Evolutionary conservation across 1,140 invertebrate species (phyloP), one percentile per base, ranked within the genome.

Genomic region (Globodera ellingtonae): DNA sequence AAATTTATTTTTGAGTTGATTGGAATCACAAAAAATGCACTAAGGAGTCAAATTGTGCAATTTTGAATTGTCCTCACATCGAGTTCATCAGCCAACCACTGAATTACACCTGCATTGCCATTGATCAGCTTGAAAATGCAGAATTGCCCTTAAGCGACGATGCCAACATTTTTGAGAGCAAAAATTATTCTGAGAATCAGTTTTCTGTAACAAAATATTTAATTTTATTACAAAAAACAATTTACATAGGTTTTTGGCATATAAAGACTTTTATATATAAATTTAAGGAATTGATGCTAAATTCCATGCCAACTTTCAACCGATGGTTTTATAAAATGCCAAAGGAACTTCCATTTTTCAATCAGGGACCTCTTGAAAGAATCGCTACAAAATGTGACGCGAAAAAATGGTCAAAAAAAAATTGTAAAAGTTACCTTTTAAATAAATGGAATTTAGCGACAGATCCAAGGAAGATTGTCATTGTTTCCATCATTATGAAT

Each of bases 31-130:
- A 78, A 13, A 76, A 83, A 15, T 88, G 87, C 72, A 88, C 83
- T 13, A 18, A 65, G 6, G 47, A 77, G 21, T 81, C 69, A 9
- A 76, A 76, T 72, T 88, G 87, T 56, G 46, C 74, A n/a, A 78
- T 89, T 6, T 67, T 89, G 5, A 88, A 88, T 69, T 88, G 87
- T 73, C 87, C 87, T 6, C 89, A 89, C 69, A 44, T 73, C 47
- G 59, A 84, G 21, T 88, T 83, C 72, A 76, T 79, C 6, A 21
- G 72, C 3, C 35, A 71, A 10, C 70, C 75, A 35, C 75, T 69
- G 6, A 85, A 84, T 71, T 86, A 83, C 52, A 82, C 47, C 4
- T 89, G 87, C 71, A 44, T 88, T 71, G 44, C 66, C n/a, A 80
- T 83, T 35, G 81, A 87, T 72, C 66, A 75, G 48, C 73, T 89